Percentiles rank a stretch among this genome's conserved stretches.
phyloP scores from a whole-genome alignment of 2,113 vertebrate species.

The Mystacornis crossleyi region DNA sequence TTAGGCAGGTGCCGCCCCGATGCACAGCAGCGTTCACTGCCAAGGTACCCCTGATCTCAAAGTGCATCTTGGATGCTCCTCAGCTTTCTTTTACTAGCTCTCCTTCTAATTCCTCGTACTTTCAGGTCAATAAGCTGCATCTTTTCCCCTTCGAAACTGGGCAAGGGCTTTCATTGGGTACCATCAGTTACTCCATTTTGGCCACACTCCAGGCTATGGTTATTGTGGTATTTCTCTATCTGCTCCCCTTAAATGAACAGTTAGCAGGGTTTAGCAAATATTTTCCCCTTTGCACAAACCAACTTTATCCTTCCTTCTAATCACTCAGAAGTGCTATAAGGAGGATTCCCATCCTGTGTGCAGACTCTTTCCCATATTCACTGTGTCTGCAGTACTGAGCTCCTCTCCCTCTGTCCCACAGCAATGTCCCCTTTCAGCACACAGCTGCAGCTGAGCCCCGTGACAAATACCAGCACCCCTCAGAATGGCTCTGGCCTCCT shows the following conservation, averaged over 20 bases:
- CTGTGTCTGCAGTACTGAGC: rapidly evolving
- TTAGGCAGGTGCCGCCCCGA: rapidly evolving
- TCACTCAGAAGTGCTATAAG: background rate
- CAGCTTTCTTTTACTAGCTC: background rate
- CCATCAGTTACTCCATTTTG: background rate
- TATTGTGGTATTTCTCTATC: background rate
- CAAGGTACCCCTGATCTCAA: background rate
- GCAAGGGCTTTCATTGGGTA: background rate
- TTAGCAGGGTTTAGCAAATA: background rate
- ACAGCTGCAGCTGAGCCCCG: background rate
- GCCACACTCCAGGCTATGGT: background rate
- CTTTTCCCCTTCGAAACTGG: background rate
- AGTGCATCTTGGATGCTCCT: background rate
- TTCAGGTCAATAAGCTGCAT: background rate
- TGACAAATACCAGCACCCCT: constrained; percentile 11
- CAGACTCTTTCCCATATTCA: background rate
- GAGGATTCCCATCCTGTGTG: background rate
- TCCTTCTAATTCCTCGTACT: background rate
- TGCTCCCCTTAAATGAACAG: background rate
- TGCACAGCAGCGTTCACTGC: background rate
- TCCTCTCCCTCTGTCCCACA: background rate
- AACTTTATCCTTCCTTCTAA: background rate
- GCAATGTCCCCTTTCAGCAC: background rate
- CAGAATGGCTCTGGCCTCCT: background rate
- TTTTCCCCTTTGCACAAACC: background rate